Evolutionary conservation across 1,140 invertebrate species (phyloP).

Genomic region (Steinernema feltiae): DNA sequence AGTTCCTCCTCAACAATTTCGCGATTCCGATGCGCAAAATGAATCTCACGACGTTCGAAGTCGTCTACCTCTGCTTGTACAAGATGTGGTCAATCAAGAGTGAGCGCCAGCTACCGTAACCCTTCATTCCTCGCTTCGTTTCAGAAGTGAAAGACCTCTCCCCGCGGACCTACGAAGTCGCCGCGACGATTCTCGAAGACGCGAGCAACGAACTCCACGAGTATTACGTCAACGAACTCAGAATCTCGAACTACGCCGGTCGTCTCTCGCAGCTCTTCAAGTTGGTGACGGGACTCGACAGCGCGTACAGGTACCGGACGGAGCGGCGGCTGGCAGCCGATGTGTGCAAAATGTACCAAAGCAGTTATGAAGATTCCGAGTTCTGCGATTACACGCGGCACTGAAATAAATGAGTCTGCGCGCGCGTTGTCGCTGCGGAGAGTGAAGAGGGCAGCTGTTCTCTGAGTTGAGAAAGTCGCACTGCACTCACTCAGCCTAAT

Average conservation of each 20-base stretch:
- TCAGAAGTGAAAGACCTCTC: not conserved
- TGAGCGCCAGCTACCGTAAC: not conserved
- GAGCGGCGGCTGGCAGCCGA: not conserved
- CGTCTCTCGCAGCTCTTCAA: not conserved
- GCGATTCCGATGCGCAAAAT: not conserved
- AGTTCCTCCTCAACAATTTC: not conserved
- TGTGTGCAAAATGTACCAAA: not conserved
- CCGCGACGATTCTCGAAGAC: not conserved
- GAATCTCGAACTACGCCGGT: not conserved
- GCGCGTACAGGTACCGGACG: not conserved
- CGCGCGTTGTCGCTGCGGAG: no score
- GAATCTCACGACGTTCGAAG: not conserved
- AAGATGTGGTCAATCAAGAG: not conserved
- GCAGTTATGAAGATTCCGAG: not conserved
- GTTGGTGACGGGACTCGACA: not conserved
- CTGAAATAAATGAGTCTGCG: no score
- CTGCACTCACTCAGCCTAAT: no score
- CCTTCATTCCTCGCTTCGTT: not conserved
- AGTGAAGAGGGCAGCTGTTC: no score
- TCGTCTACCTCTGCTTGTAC: not conserved
- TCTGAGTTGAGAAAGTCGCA: no score
- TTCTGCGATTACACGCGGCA: no score
- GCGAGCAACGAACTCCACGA: not conserved
- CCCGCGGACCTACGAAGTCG: not conserved
- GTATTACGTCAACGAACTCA: not conserved